Conservation (phyloP, 2,797 vertebrate genomes). For the Falco peregrinus region DNA sequence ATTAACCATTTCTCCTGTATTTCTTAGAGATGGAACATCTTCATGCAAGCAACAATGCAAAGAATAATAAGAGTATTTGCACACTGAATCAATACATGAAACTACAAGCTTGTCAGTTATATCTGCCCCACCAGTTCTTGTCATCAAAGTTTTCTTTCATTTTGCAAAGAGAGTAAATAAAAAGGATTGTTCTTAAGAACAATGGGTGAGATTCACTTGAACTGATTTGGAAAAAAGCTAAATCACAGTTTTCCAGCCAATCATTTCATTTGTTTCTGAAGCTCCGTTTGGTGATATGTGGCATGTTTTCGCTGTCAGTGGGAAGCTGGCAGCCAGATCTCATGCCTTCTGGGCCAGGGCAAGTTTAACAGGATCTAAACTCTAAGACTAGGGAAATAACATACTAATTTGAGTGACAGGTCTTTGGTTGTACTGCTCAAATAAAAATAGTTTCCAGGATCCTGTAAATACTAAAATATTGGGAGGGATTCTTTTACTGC, state of each 20-base stretch:
- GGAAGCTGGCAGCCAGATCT: neutral
- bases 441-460: neutral
- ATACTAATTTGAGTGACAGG: neutral
- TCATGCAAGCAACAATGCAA: neutral
- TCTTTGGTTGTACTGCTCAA: neutral
- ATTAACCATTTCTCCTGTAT: neutral
- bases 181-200: neutral
- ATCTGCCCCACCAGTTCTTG: neutral
- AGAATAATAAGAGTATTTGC: neutral
- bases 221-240: neutral
- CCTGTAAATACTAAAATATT: neutral
- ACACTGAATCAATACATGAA: neutral
- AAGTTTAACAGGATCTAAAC: neutral
- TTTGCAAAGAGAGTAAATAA: neutral
- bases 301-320: neutral
- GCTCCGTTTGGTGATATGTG: neutral
- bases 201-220: neutral
- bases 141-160: neutral
- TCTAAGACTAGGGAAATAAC: neutral
- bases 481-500: neutral
- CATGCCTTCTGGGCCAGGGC: neutral
- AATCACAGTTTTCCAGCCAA: neutral
- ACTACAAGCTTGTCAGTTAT: neutral
- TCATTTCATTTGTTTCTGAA: neutral
- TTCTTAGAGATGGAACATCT: neutral